Base-by-base conservation (phyloP, 2,888 invertebrate species). In the Drosophila mimetica region DNA sequence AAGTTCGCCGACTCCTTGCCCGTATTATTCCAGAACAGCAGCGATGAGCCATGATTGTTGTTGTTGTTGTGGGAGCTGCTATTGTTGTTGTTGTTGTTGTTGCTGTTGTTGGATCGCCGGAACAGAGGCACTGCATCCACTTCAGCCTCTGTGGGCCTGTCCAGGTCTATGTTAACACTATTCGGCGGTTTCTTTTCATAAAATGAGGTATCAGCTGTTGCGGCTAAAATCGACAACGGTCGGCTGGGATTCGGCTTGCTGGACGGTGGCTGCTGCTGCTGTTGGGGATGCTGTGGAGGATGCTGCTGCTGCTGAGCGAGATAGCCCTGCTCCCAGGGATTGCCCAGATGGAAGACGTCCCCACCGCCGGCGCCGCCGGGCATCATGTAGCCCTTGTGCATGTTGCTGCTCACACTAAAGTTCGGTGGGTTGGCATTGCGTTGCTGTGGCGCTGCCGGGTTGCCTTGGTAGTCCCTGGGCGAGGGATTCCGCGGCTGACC, bases 181-280 rank as follows among this genome's bases (percentile, higher is more conserved):
- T 72, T 83, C 84, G 88, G 84, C 84, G 88, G 84, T 86, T 88
- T 88, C 78, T 88, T 85, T 83, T 86, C 86, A 57, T 75, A 88
- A 86, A 77, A 83, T 88, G 84, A 85, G 84, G 84, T 85, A 85
- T 85, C 86, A 74, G 79, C 83, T 79, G 83, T 87, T 82, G 81
- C 65, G 72, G 78, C 64, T 76, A 77, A 71, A 81, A 77, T 88
- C 34, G 88, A 75, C 76, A 83, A 70, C 30, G 72, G 32, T 52
- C 84, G 84, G 76, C 72, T 71, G 64, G 72, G 69, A 51, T 73
- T 61, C 52, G 71, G 61, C 76, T 88, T 76, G 72, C 71, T 86
- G 84, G 88, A 83, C 86, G 88, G 77, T 63, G 63, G 71, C 55
- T 44, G 72, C 39, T 44, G 71, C 39, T 71, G 69, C 44, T 46